Evolutionary conservation across 2,797 vertebrate genomes (phyloP), one percentile per base, ranked within the genome.

Genomic region (Pachyuromys duprasi): DNA sequence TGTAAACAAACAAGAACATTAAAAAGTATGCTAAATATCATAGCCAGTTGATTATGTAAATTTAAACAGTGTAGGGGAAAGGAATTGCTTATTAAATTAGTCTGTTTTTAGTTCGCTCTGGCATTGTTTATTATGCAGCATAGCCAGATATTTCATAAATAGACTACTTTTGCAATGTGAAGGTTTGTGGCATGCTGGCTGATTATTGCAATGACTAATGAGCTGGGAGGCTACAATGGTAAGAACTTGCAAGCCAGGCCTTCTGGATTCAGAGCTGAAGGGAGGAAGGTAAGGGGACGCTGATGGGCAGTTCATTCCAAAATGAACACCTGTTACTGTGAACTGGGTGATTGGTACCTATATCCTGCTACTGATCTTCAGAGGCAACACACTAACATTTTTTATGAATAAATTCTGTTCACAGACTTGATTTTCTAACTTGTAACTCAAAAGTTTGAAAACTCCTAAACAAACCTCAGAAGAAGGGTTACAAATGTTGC

Each of bases 1-100:
- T 95, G 89, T 95, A 98, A 96, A 96, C 86, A 95, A 95, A 90
- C 88, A 95, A 79, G 4, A 97, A 82, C 95, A 97, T 97, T 97
- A 95, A 96, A 39, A 97, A 97, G 90, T 95, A 97, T 96, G 96
- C 26, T 93, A 97, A 97, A 96, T 96, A 96, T 97, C 89, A 96
- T 97, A 97, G 90, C 93, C 93, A 95, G 96, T 96, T 97, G 96
- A 97, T 97, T 97, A 96, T 96, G 96, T 96, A 97, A 97, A 97
- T 97, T 97, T 96, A 96, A 97, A 97, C 91, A 96, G 93, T 93
- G 95, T 94, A 96, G 93, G 72, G 69, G 79, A 96, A 96, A 97
- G 72, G 76, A 97, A 96, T 97, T 86, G 70, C 94, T 96, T 97
- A 96, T 95, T 97, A 97, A 97, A 97, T 97, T 96, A 95, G 93